phyloP scores from a whole-genome alignment of 2,888 invertebrate species.

The Brachylomia viminalis region DNA sequence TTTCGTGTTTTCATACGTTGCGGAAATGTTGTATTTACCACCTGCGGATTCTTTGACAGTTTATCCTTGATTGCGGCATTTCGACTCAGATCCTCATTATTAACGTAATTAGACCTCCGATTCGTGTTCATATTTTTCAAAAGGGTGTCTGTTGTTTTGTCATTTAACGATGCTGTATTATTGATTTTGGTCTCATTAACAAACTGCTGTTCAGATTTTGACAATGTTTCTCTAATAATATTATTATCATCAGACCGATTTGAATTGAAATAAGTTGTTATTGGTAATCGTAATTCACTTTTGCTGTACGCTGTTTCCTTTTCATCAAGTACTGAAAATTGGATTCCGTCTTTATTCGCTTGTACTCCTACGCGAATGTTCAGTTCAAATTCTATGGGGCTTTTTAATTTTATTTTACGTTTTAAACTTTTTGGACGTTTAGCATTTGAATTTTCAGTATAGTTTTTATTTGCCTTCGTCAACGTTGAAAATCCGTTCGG shows the following conservation, averaged over 20 bases:
- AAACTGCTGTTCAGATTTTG: neutral
- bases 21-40: neutral
- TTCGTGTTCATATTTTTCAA: slow-evolving; percentile 6
- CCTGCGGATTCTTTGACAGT: neutral
- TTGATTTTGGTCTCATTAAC: neutral
- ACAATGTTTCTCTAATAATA: neutral
- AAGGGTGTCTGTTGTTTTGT: neutral
- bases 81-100: neutral
- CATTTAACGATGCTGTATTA: neutral
- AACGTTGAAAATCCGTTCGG: neutral
- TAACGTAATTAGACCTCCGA: slow-evolving; percentile 26
- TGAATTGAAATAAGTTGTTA: neutral
- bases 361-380: slow-evolving; percentile 54
- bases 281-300: neutral
- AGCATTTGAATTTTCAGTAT: neutral
- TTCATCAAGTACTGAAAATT: slow-evolving; percentile 44
- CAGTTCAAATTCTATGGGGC: slow-evolving; percentile 42
- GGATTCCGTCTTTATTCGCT: slow-evolving; percentile 45
- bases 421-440: neutral
- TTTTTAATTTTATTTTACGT: slow-evolving; percentile 1
- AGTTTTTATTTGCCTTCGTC: slow-evolving; percentile 6
- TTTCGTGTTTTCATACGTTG: neutral
- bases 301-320: slow-evolving; percentile 26
- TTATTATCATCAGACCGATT: neutral
- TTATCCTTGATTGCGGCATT: slow-evolving; percentile 7